Percentiles rank a stretch among this genome's conserved stretches.
These are phyloP conservation scores for Hydrochoerus hydrochaeris DNA, from an alignment of 2,113 vertebrate genomes.

Conservation along the genomic window DNA sequence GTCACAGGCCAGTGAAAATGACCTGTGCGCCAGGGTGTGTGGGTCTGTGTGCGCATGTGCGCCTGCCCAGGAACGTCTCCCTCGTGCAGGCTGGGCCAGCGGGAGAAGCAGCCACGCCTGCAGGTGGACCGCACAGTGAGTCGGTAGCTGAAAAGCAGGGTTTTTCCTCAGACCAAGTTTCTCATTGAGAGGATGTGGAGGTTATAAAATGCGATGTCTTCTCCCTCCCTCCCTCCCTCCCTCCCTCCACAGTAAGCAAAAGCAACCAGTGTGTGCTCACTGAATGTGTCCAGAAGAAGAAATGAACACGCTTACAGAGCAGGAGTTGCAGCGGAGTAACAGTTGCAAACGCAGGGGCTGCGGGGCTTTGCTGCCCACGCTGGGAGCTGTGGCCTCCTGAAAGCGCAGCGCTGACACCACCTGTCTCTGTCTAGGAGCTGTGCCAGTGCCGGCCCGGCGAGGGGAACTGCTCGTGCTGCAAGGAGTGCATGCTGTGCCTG, in stretches of 20 bases:
- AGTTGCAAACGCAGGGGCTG: background rate
- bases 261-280: background rate
- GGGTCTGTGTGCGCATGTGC: too few species aligned
- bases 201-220: constrained; percentile 9
- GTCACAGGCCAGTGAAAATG: too few species aligned
- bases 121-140: background rate
- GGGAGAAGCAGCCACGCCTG: background rate
- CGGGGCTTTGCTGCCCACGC: background rate
- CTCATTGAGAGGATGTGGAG: background rate
- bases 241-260: constrained; percentile 36
- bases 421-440: constrained; percentile 90
- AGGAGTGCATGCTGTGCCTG: constrained; percentile 98
- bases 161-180: background rate
- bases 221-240: too few species aligned
- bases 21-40: accelerated
- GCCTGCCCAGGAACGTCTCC: background rate
- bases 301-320: background rate
- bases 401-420: accelerated
- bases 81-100: too few species aligned
- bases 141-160: background rate
- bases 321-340: background rate
- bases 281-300: constrained; percentile 13
- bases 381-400: background rate
- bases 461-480: constrained; percentile 98
- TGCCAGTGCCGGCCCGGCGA: constrained; percentile 97